A percentile compares a stretch with the other conserved stretches of the same genome.
phyloP scores from a whole-genome alignment of 2,888 invertebrate genomes.

The Heliothis peltigera region DNA sequence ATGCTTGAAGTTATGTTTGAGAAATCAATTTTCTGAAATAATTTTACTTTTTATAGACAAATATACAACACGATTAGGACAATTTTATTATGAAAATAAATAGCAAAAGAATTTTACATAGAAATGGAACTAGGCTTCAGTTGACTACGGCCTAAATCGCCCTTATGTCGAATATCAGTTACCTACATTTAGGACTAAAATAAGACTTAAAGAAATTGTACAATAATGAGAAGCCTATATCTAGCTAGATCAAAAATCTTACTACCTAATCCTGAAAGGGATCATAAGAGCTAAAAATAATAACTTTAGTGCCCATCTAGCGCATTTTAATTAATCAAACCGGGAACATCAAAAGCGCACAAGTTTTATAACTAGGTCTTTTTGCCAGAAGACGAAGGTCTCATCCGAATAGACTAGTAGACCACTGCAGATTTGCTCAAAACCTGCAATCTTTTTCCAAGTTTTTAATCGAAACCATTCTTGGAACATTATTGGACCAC shows the following conservation, averaged over 20 bases:
- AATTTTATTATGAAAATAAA: slow-evolving; percentile 26
- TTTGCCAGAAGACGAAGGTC: background rate
- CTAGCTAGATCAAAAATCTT: slow-evolving; percentile 23
- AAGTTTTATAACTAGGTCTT: background rate
- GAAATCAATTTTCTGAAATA: slow-evolving; percentile 4
- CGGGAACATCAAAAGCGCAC: background rate
- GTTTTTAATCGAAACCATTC: too few species aligned
- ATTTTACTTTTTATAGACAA: slow-evolving; percentile 23
- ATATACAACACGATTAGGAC: slow-evolving; percentile 33
- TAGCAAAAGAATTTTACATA: background rate
- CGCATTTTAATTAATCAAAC: background rate
- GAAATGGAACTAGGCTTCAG: background rate
- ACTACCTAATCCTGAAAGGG: background rate
- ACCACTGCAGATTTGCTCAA: too few species aligned
- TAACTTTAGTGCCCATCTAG: background rate
- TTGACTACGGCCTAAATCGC: slow-evolving; percentile 18
- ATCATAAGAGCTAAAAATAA: background rate
- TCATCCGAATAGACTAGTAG: background rate
- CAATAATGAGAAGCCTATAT: slow-evolving; percentile 25
- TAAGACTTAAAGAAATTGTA: slow-evolving; percentile 19
- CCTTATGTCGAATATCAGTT: background rate
- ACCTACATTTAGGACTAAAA: background rate
- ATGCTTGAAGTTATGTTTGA: background rate
- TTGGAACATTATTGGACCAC: too few species aligned
- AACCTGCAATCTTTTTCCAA: too few species aligned